Evolutionary conservation across 2,113 vertebrate genomes (phyloP), one percentile per base, ranked within the genome.

Genomic region (Andinoacara biseriatus): DNA sequence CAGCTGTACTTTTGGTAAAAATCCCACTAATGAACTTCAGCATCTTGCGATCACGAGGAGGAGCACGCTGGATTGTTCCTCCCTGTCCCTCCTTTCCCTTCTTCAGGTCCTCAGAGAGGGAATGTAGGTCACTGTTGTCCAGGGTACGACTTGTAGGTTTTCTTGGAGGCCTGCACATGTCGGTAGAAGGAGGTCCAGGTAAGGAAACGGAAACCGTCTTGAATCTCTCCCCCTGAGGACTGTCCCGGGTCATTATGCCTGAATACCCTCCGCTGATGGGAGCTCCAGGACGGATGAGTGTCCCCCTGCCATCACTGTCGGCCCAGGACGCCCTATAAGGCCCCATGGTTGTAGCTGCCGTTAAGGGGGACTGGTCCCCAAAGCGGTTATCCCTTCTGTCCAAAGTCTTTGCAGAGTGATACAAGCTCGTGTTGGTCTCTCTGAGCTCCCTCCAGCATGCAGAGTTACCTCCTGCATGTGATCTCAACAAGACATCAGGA

Each of bases 1-100:
- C 94, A 11, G 95, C 93, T 59, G 96, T 93, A 92, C 96, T 98
- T 94, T 99, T 99, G 90, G 96, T 96, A 92, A 99, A 99, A 94
- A 99, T 99, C 80, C 98, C 98, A 74, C 98, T 99, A 90, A 98
- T 99, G 94, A 98, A 98, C 95, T 97, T 97, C 54, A 98, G 96
- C 98, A 99, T 98, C 92, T 97, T 99, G 62, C 97, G 95, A 94
- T 99, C 98, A 2, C 97, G 96, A 35, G 96, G 95, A n/a, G 96
- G 96, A 49, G 96, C 94, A 84, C 97, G 94, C 77, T 96, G 85
- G 85, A 93, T 85, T 3, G 93, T 87, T 69, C 90, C 91, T 84
- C 89, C 90, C 84, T 90, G 92, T 85, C 92, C 76, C 86, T 96
- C 83, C 91, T 94, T 94, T 33, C 93, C 94, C 69, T 91, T 94